Evolutionary conservation across 2,888 invertebrate genomes (phyloP).

Genomic region (Loripinus fragilis): DNA sequence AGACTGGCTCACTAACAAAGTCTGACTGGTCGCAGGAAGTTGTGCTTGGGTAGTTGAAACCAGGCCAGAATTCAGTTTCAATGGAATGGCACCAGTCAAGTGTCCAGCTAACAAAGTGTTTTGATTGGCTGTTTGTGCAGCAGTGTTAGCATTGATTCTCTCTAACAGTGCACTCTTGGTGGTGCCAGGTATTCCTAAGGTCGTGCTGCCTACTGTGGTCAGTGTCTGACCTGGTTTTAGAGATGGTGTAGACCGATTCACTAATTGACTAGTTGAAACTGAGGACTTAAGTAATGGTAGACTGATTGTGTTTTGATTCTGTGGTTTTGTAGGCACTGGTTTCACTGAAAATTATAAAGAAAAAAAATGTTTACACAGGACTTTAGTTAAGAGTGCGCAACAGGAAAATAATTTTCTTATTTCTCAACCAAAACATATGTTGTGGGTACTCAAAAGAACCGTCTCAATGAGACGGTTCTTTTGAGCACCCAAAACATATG

Average conservation of each 20-base stretch:
- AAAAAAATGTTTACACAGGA: too few species aligned
- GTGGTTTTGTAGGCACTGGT: constrained; percentile 10
- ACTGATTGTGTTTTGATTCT: neutral
- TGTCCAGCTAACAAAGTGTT: constrained; percentile 55
- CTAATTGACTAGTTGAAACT: neutral
- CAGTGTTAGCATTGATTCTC: constrained; percentile 41
- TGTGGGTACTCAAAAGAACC: neutral
- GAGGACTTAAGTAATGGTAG: neutral
- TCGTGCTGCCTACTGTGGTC: constrained; percentile 28
- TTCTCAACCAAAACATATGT: too few species aligned
- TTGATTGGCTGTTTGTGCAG: constrained; percentile 28
- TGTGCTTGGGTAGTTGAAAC: constrained; percentile 36
- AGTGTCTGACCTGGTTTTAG: constrained; percentile 32
- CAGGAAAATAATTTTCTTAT: too few species aligned
- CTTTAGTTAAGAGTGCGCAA: too few species aligned
- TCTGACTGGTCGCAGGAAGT: neutral
- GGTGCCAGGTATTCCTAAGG: constrained; percentile 28
- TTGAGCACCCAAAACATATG: too few species aligned
- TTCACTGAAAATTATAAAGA: neutral
- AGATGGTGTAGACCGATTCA: constrained; percentile 40
- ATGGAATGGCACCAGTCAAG: constrained; percentile 51
- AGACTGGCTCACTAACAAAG: constrained; percentile 14
- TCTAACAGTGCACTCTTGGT: constrained; percentile 58
- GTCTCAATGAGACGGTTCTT: too few species aligned
- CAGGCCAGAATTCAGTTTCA: constrained; percentile 47